Evolutionary conservation across 2,797 vertebrate species (phyloP).

Genomic region (Mycteria americana): DNA sequence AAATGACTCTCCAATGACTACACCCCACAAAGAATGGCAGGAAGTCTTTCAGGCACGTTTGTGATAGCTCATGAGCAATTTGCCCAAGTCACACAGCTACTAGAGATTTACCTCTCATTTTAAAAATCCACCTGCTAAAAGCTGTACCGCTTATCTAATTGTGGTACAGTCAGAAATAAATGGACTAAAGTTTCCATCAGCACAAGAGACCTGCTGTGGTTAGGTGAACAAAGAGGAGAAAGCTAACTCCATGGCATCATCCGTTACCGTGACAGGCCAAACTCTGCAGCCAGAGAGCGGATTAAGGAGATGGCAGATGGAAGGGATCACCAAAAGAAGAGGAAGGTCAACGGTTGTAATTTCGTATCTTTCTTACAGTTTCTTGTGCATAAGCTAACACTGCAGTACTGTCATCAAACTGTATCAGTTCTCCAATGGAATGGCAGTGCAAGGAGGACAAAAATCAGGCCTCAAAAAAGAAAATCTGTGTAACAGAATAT

Average conservation of each 20-base stretch:
- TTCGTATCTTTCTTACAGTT: not conserved
- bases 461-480: not conserved
- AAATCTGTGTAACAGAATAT: not conserved
- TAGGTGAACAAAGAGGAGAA: not conserved
- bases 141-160: not conserved
- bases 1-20: not conserved
- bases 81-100: not conserved
- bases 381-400: not conserved
- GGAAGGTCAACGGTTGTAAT: fast-evolving
- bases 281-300: not conserved
- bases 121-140: not conserved
- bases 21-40: not conserved
- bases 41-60: not conserved
- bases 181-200: not conserved
- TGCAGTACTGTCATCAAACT: not conserved
- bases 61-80: not conserved
- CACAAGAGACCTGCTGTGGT: not conserved
- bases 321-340: not conserved
- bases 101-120: not conserved
- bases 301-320: not conserved
- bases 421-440: not conserved
- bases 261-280: not conserved
- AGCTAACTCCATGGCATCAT: not conserved
- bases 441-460: not conserved
- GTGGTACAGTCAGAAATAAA: not conserved